Percentiles rank a stretch among this genome's conserved stretches.
Evolutionary conservation across 2,888 invertebrate genomes (phyloP).

Genomic region (Platycnemis pennipes): DNA sequence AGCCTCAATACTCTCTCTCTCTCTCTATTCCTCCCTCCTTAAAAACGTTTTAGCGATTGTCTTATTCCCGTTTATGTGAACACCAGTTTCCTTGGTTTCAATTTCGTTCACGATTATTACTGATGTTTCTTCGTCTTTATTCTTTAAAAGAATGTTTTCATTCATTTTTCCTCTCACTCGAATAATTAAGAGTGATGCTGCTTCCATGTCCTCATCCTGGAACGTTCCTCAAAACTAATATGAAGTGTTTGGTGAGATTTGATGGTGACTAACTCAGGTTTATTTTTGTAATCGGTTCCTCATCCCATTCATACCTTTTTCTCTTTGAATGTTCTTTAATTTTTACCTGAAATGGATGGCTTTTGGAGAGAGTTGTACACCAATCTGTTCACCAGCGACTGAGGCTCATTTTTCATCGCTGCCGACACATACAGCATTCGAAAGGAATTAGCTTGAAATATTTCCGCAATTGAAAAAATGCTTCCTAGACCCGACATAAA

Average conservation of each 20-base stretch:
- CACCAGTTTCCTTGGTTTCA: too few relatives aligned
- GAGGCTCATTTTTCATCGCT: not conserved
- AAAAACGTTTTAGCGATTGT: too few relatives aligned
- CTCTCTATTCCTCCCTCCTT: too few relatives aligned
- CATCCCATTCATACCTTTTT: not conserved
- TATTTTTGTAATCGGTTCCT: not conserved
- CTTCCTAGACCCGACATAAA: not conserved
- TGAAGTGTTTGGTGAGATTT: not conserved
- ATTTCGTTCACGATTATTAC: too few relatives aligned
- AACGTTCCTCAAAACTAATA: slow-evolving; percentile 2
- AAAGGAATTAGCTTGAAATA: not conserved
- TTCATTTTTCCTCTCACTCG: too few relatives aligned
- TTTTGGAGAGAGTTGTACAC: not conserved
- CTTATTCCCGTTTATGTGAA: too few relatives aligned
- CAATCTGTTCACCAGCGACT: not conserved
- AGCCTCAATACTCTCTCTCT: too few relatives aligned
- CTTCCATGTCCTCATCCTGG: not conserved
- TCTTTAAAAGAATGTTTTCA: too few relatives aligned
- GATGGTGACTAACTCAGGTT: not conserved
- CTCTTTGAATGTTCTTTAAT: not conserved
- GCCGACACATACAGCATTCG: not conserved
- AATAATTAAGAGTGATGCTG: not conserved
- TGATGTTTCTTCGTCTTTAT: too few relatives aligned
- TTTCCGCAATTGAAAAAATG: not conserved
- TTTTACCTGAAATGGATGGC: not conserved